A percentile compares a stretch with the other conserved stretches of the same genome.
Evolutionary conservation across 2,888 invertebrate species (phyloP).

Genomic region (Abrostola triplasia): DNA sequence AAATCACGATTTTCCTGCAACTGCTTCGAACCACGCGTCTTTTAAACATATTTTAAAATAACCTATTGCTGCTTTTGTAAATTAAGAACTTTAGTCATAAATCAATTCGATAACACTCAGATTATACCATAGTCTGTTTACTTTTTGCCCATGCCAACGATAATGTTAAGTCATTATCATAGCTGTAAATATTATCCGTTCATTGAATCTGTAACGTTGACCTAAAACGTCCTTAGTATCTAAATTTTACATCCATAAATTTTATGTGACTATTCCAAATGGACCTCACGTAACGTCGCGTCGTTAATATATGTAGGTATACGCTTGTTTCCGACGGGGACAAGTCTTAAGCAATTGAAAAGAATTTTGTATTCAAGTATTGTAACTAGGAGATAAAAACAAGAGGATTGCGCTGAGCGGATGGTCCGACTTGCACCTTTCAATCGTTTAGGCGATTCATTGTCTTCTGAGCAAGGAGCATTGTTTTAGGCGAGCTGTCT

Average conservation of each 20-base stretch:
- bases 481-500: conserved; percentile 70
- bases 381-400: conserved; percentile 39
- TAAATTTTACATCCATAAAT: conserved; percentile 30
- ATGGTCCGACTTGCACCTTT: conserved; percentile 44
- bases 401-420: conserved; percentile 42
- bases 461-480: conserved; percentile 60
- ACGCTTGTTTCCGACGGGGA: conserved; percentile 25
- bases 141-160: no score
- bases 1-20: conserved; percentile 1
- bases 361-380: conserved; percentile 40
- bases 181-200: no score
- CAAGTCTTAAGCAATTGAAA: conserved; percentile 29
- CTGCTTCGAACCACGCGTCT: neutral
- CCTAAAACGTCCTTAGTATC: conserved; percentile 28
- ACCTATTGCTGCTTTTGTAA: no score
- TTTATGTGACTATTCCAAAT: conserved; percentile 24
- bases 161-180: no score
- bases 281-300: conserved; percentile 41
- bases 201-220: neutral
- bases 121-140: no score
- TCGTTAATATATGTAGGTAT: conserved; percentile 23
- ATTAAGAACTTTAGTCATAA: no score
- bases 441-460: conserved; percentile 54
- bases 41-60: no score
- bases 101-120: no score